Evolutionary conservation across 1,140 invertebrate species (phyloP).

Genomic region (Asobara japonica): DNA sequence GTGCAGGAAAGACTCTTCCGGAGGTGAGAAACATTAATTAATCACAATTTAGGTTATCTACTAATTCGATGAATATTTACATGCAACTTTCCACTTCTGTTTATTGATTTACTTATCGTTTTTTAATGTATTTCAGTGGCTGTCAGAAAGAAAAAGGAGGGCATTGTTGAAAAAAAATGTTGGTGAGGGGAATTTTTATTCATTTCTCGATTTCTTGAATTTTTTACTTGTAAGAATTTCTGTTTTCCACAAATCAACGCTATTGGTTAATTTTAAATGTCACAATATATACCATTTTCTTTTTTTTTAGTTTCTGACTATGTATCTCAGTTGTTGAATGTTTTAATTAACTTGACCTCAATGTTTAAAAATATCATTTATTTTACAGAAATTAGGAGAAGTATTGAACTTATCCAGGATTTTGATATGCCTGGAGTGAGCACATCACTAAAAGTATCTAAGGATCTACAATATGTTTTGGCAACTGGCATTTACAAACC

Average conservation of each 20-base stretch:
- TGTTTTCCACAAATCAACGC: no score
- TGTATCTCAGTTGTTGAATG: no score
- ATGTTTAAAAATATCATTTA: constrained; percentile 18
- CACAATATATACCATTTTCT: not conserved
- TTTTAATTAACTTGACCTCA: no score
- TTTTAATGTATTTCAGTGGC: constrained; percentile 80
- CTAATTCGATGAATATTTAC: not conserved
- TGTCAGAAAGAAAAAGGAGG: constrained; percentile 89
- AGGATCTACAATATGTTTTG: constrained; percentile 92
- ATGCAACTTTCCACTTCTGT: not conserved
- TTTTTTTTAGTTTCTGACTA: not conserved
- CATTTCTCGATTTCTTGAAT: no score
- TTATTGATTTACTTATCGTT: constrained; percentile 9
- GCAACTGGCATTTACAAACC: constrained; percentile 98
- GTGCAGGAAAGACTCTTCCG: constrained; percentile 94
- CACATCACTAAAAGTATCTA: constrained; percentile 84
- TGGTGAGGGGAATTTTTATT: constrained; percentile 69
- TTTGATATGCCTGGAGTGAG: constrained; percentile 98
- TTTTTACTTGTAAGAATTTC: no score
- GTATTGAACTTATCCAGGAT: constrained; percentile 98
- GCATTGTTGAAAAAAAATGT: constrained; percentile 90
- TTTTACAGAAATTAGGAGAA: constrained; percentile 77
- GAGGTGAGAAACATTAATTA: constrained; percentile 74
- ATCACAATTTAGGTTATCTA: not conserved
- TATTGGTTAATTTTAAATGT: no score